Base-by-base conservation (phyloP, 2,113 vertebrate species). In the Microcebus griseorufus region DNA sequence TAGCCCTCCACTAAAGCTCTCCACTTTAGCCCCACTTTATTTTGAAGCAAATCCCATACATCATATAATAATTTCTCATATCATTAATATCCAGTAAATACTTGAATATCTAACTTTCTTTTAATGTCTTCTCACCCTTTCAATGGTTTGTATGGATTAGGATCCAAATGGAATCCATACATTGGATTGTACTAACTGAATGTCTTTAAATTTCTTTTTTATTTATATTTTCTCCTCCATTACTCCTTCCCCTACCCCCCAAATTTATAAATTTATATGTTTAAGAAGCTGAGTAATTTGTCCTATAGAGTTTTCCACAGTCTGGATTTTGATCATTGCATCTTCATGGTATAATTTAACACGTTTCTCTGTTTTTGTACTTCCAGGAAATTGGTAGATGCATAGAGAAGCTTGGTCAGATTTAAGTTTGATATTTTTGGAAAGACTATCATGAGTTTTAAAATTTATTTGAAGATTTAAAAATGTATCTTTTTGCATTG, bases 401-500 rank as follows among this genome's bases (percentile, higher is more conserved):
- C 18, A n/a, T 70, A 65, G 13, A 96, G 62, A 70, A 29, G 55
- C 20, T 65, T 82, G 53, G 65, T 51, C 16, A 72, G 60, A 76
- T 82, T 94, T 82, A 90, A 22, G 14, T 93, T 86, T 97, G 64
- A 58, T 75, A 37, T 17, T 58, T 92, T 75, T 89, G 39, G 27
- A 13, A 86, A 81, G 58, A 89, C 32, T 27, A 23, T 67, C 39
- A 23, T 62, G 6, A 20, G 16, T 81, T 87, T 89, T 42, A 96
- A 96, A 87, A 39, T 78, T 78, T 51, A 67, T 29, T 51, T 64
- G 55, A 14, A 42, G 42, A 70, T 76, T 82, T 69, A 53, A 62
- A 84, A 75, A 32, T 27, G 25, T 83, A 51, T 37, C 11, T 60
- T 18, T 94, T 64, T 94, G 18, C 16, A 70, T 79, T 92, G n/a